phyloP scores from a whole-genome alignment of 2,113 vertebrate genomes.

The Podocnemis expansa region DNA sequence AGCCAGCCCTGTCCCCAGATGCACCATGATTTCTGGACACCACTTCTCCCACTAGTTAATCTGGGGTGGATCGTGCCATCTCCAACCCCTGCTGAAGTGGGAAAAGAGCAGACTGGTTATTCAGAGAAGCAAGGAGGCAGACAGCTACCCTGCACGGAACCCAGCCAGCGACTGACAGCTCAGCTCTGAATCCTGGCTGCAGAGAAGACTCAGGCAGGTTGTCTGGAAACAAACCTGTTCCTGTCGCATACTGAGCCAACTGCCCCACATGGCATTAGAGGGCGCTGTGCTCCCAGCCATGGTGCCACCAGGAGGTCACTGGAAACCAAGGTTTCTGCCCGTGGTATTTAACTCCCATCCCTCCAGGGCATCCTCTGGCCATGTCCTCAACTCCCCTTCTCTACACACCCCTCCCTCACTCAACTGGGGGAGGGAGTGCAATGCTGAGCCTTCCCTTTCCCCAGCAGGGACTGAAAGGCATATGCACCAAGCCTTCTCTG shows the following conservation, averaged over 20 bases:
- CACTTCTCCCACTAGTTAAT: neutral
- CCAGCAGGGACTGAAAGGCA: neutral
- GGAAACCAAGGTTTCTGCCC: neutral
- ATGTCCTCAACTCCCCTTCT: neutral
- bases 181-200: neutral
- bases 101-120: neutral
- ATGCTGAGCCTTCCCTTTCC: neutral
- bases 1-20: neutral
- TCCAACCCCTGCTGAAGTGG: neutral
- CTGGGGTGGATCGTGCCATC: neutral
- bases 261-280: neutral
- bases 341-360: neutral
- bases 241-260: too few relatives aligned
- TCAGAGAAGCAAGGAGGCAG: neutral
- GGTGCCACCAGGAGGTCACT: neutral
- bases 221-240: too few relatives aligned
- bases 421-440: too few relatives aligned
- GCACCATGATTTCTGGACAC: neutral
- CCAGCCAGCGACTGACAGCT: too few relatives aligned
- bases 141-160: neutral
- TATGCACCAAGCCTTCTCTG: neutral
- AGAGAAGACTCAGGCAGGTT: neutral
- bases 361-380: too few relatives aligned
- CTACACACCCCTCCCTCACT: neutral
- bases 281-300: neutral